Percentiles rank a stretch among this genome's conserved stretches.
phyloP scores from a whole-genome alignment of 2,888 invertebrate genomes.

The Nymphalis c-album region DNA sequence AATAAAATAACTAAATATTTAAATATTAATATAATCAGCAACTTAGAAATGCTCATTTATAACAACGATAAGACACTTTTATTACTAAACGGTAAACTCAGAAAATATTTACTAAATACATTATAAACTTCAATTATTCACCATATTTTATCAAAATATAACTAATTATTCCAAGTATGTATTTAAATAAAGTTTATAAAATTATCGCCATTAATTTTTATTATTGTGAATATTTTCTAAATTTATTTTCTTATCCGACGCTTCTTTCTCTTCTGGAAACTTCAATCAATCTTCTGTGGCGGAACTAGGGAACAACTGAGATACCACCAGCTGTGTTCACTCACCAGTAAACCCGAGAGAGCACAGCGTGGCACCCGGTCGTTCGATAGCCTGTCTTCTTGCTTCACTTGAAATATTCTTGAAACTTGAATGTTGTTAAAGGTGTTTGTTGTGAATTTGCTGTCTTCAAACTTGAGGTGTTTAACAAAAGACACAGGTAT shows the following conservation, averaged over 20 bases:
- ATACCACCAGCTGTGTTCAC: slow-evolving; percentile 99
- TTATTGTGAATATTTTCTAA: background rate
- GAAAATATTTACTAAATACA: no score
- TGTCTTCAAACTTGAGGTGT: no score
- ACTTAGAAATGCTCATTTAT: no score
- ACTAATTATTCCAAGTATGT: no score
- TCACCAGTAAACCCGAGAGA: slow-evolving; percentile 89
- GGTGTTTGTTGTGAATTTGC: background rate
- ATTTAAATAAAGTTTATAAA: no score
- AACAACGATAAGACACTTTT: no score
- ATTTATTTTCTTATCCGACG: background rate
- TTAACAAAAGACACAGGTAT: no score
- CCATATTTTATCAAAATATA: no score
- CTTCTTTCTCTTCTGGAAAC: background rate
- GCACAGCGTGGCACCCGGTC: slow-evolving; percentile 99
- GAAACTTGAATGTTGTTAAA: background rate
- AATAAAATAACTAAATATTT: background rate
- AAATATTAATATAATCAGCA: background rate
- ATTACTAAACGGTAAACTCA: no score
- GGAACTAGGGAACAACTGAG: slow-evolving; percentile 89
- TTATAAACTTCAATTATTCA: no score
- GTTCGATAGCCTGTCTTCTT: slow-evolving; percentile 77
- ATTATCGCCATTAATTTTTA: no score
- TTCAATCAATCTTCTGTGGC: slow-evolving; percentile 38
- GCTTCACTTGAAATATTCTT: background rate